Conservation (phyloP, 2,888 invertebrate species). For the Papilio elwesi region DNA sequence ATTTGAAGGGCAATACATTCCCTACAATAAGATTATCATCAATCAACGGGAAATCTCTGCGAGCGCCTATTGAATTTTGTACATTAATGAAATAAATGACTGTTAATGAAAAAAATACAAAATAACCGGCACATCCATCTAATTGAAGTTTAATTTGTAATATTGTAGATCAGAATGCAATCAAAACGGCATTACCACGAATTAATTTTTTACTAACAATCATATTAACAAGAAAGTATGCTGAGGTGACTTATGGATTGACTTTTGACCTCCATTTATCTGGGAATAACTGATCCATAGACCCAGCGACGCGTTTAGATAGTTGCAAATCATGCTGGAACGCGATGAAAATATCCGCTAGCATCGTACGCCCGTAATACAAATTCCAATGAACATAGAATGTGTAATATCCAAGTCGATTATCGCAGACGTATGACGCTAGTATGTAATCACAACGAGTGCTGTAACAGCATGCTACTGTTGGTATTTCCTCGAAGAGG, state of each 20-base stretch:
- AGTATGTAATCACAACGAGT: conserved; percentile 54
- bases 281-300: conserved; percentile 35
- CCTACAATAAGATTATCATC: conserved; percentile 24
- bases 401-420: conserved; percentile 38
- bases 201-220: conserved; percentile 67
- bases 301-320: conserved; percentile 25
- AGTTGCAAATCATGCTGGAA: conserved; percentile 38
- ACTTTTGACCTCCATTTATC: conserved; percentile 53
- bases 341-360: conserved; percentile 20
- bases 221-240: conserved; percentile 54
- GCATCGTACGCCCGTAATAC: conserved; percentile 10
- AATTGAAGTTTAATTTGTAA: conserved; percentile 64
- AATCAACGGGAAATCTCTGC: conserved; percentile 13
- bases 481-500: conserved; percentile 58
- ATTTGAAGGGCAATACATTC: conserved; percentile 3
- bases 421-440: conserved; percentile 43
- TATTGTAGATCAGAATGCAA: conserved; percentile 65
- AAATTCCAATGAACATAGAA: conserved; percentile 31
- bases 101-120: conserved; percentile 51
- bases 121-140: conserved; percentile 46
- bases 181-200: conserved; percentile 68
- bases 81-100: conserved; percentile 55
- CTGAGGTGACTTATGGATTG: conserved; percentile 52
- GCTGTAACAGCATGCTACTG: conserved; percentile 47
- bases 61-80: conserved; percentile 13